A percentile compares a stretch with the other conserved stretches of the same genome.
These are phyloP conservation scores for Drosophila silvestris DNA, from an alignment of 2,888 invertebrate species.

Conservation along the genomic window DNA sequence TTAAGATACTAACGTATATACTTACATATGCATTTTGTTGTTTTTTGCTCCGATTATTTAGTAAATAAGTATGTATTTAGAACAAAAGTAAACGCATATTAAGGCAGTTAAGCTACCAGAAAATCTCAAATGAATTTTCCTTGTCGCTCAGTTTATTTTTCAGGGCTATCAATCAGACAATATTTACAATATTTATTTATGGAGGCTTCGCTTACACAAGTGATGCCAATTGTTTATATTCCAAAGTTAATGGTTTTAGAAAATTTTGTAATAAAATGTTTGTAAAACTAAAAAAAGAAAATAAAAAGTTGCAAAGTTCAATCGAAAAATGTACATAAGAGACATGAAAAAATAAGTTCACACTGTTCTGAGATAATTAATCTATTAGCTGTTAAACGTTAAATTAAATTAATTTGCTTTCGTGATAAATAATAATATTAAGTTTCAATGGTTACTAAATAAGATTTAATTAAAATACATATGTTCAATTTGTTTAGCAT, in stretches of 20 bases:
- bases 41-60: conserved; percentile 44
- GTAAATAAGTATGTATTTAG: conserved; percentile 35
- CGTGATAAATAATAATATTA: conserved; percentile 12
- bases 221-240: neutral
- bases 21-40: conserved; percentile 49
- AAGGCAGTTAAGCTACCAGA: conserved; percentile 45
- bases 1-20: conserved; percentile 34
- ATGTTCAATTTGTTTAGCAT: conserved; percentile 1
- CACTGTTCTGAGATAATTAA: neutral
- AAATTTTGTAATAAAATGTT: neutral
- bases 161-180: neutral
- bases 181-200: neutral
- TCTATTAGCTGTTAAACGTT: neutral
- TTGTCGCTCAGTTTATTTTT: neutral
- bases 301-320: too few species aligned
- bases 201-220: neutral
- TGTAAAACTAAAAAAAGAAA: neutral
- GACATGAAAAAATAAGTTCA: neutral
- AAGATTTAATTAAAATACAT: neutral
- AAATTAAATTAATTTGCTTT: neutral
- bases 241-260: neutral
- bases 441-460: neutral
- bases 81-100: conserved; percentile 27
- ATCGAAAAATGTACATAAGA: neutral
- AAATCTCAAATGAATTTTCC: conserved; percentile 8